A percentile compares a stretch with the other conserved stretches of the same genome.
phyloP scores from a whole-genome alignment of 2,888 invertebrate genomes.

The Margaritifera margaritifera region DNA sequence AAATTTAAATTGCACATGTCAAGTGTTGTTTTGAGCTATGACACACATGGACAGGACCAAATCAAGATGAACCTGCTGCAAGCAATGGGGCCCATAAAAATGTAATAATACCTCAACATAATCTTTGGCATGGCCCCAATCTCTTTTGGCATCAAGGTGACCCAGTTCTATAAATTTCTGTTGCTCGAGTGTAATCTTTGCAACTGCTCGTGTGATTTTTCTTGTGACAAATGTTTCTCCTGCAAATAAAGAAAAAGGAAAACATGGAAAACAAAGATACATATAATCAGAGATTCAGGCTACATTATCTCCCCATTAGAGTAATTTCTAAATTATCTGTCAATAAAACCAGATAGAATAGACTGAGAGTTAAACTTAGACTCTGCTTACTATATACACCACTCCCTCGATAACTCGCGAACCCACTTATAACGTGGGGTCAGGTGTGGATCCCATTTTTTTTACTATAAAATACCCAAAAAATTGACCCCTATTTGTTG shows the following conservation, averaged over 20 bases:
- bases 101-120: conserved; percentile 85
- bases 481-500: too few relatives aligned
- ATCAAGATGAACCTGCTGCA: background rate
- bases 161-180: conserved; percentile 91
- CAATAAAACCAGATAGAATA: background rate
- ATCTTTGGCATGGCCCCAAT: conserved; percentile 94
- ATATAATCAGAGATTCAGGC: background rate
- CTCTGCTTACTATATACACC: too few relatives aligned
- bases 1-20: background rate
- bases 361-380: background rate
- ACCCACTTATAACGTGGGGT: too few relatives aligned
- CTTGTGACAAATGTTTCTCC: conserved; percentile 98
- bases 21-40: too few relatives aligned
- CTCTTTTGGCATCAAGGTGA: conserved; percentile 94
- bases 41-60: too few relatives aligned
- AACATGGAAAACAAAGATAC: background rate
- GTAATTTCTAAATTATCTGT: background rate
- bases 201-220: conserved; percentile 97
- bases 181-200: conserved; percentile 93
- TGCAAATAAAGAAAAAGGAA: conserved; percentile 40
- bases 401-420: too few relatives aligned
- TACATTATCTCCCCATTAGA: background rate
- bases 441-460: too few relatives aligned
- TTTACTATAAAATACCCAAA: too few relatives aligned
- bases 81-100: background rate